Base-by-base conservation (phyloP, 1,140 invertebrate genomes). In the Drosophila yakuba region DNA sequence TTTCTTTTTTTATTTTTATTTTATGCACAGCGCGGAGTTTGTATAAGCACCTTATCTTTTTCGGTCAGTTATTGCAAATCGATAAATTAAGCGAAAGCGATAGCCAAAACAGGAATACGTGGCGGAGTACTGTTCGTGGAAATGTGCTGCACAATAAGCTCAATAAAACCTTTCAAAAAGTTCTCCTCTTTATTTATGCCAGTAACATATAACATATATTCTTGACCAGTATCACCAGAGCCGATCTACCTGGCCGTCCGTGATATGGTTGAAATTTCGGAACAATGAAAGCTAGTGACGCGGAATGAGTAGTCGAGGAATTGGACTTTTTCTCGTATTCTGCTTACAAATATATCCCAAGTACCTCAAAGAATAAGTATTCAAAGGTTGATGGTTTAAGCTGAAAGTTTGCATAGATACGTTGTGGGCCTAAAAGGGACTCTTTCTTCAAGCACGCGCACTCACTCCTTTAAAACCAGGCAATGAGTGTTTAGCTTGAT, bases 11-110 rank as follows among this genome's bases (percentile, higher is more conserved):
- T 28, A 12, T 14, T 23, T 25, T 12, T 20, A 39, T 23, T 25
- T 12, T 25, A 39, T 52, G 67, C 76, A 68, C 68, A 78, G 63
- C 51, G 36, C 55, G 74, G 74, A 88, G 73, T 86, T 82, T 32
- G 32, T 32, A 32, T 74, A 74, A 38, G 56, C 36, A 38, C 47
- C 55, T 48, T 82, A 82, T 67, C 76, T 36, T 14, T 8, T 10
- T 3, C 20, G 59, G 52, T 52, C 62, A 68, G 67, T 44, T 77
- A 73, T 51, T 45, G 55, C 55, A 25, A 76, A 82, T 86, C 83
- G 83, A 88, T 88, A 86, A 59, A 55, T 66, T 78, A 58, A 5
- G 50, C 25, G 25, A 45, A 43, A 52, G 38, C 28, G 51, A 38
- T 45, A 15, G 36, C 36, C 43, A 58, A 23, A 38, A 28, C 36